phyloP scores from a whole-genome alignment of 2,888 invertebrate species.

The Gari tellinella region DNA sequence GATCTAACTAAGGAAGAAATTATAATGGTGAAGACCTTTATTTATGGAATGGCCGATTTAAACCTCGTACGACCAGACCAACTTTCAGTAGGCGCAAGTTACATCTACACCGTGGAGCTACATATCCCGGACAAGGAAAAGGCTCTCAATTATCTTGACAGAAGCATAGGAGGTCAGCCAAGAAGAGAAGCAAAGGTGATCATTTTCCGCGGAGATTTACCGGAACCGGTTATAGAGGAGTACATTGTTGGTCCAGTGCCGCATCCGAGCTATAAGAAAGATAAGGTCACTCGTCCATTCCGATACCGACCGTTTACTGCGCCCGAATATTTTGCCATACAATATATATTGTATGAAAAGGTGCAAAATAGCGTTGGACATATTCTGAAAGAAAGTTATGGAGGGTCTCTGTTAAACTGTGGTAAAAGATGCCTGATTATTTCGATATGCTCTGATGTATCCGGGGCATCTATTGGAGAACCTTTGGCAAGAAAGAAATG shows the following conservation, averaged over 20 bases:
- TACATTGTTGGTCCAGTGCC: conserved; percentile 72
- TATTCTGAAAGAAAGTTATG: conserved; percentile 72
- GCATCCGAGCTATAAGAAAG: conserved; percentile 57
- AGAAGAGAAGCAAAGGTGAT: conserved; percentile 69
- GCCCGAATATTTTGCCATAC: conserved; percentile 53
- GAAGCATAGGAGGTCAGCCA: conserved; percentile 43
- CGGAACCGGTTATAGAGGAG: conserved; percentile 69
- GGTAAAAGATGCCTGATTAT: conserved; percentile 65
- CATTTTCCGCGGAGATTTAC: conserved; percentile 70
- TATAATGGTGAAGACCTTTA: conserved; percentile 27
- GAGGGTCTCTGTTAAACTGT: conserved; percentile 58
- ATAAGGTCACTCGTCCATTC: conserved; percentile 58
- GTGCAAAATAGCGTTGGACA: conserved; percentile 54
- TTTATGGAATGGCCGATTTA: conserved; percentile 38
- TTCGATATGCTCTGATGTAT: conserved; percentile 64
- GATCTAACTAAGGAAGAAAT: conserved; percentile 54
- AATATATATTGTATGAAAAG: conserved; percentile 22
- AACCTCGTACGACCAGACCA: conserved; percentile 33
- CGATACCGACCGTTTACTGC: conserved; percentile 61
- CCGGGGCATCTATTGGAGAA: conserved; percentile 56
- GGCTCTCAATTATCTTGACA: conserved; percentile 43
- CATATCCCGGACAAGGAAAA: conserved; percentile 43
- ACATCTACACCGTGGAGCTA: conserved; percentile 52
- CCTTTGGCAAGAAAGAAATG: conserved; percentile 64
- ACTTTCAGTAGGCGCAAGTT: conserved; percentile 35